Evolutionary conservation across 2,888 invertebrate species (phyloP).

Genomic region (Oligia fasciuncula): DNA sequence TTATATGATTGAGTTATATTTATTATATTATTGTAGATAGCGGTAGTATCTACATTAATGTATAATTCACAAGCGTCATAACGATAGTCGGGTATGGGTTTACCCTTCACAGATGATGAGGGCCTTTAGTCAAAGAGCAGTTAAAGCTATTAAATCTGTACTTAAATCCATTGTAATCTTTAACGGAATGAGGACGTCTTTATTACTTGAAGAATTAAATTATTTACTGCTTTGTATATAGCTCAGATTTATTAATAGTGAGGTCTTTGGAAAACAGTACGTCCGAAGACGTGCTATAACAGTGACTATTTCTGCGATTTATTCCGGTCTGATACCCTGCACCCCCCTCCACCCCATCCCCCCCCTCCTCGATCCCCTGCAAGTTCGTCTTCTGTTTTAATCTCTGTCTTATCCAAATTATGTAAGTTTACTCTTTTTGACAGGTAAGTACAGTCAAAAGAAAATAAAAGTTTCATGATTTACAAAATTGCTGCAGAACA

Average conservation of each 20-base stretch:
- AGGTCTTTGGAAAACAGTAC: not conserved
- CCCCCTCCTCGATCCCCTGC: no score
- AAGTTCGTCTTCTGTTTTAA: no score
- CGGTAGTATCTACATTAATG: slow-evolving; percentile 14
- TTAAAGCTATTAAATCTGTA: slow-evolving; percentile 17
- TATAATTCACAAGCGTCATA: slow-evolving; percentile 18
- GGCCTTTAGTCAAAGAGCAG: not conserved
- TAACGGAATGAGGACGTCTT: slow-evolving; percentile 4
- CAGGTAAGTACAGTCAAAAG: no score
- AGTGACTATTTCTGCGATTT: no score
- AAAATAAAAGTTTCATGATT: no score
- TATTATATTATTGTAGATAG: slow-evolving; percentile 6
- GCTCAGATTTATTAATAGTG: not conserved
- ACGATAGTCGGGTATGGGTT: slow-evolving; percentile 12
- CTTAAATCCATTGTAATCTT: slow-evolving; percentile 19
- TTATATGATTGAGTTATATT: slow-evolving; percentile 21
- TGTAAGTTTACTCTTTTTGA: no score
- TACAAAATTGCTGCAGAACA: no score
- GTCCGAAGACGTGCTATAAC: not conserved
- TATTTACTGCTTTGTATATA: slow-evolving; percentile 9
- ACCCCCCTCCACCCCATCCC: no score
- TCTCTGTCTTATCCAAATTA: no score
- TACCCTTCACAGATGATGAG: not conserved
- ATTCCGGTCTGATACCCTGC: no score
- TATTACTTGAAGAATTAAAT: slow-evolving; percentile 21